A percentile compares a stretch with the other conserved stretches of the same genome.
Conservation (phyloP, 2,113 vertebrate genomes). For the Parotia lawesii region DNA sequence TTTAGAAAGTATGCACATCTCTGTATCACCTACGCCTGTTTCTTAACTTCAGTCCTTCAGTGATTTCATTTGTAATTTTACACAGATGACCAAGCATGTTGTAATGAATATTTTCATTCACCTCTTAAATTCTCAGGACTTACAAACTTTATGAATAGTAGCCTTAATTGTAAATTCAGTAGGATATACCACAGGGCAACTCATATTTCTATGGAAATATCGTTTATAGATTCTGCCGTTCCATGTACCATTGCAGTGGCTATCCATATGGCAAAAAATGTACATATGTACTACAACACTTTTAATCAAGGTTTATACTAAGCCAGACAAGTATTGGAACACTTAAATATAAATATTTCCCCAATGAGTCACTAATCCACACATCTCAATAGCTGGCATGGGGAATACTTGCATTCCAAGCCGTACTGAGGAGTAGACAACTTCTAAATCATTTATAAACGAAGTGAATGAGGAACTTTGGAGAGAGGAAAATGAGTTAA, state of each 20-base stretch:
- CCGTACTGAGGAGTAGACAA: background rate
- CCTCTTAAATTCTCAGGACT: background rate
- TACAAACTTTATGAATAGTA: background rate
- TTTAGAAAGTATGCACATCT: background rate
- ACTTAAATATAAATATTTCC: constrained; percentile 1
- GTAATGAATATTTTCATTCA: background rate
- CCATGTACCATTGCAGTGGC: background rate
- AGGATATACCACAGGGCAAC: background rate
- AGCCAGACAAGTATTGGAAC: background rate
- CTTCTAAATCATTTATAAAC: background rate
- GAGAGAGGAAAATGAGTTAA: background rate
- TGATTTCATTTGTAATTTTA: background rate
- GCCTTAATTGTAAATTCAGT: background rate
- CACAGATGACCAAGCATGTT: background rate
- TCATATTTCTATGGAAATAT: background rate
- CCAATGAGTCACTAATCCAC: background rate
- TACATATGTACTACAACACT: background rate
- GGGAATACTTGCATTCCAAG: background rate
- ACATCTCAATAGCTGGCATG: background rate
- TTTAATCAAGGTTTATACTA: background rate
- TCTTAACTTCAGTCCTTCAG: background rate
- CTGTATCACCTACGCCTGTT: background rate
- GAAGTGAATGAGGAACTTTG: background rate
- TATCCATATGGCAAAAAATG: background rate
- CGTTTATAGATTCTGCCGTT: background rate